phyloP scores from a whole-genome alignment of 53 echinoderm and acorn worm species.

The Apostichopus leukothele region DNA sequence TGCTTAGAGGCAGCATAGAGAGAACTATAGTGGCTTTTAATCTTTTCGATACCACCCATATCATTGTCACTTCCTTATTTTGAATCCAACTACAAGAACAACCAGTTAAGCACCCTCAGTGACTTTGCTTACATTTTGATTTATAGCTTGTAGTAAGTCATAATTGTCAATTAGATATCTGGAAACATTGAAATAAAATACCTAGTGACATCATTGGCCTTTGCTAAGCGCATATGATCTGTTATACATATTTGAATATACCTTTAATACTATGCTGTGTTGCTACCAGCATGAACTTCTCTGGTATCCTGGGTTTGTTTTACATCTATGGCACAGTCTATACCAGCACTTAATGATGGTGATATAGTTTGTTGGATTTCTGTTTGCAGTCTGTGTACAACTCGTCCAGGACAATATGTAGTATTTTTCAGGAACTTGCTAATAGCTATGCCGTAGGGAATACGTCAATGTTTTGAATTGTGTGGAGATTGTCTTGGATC shows the following conservation, averaged over 20 bases:
- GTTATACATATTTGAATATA: not conserved
- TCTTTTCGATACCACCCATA: no score
- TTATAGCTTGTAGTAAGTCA: not conserved
- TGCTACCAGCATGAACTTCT: constrained; percentile 11
- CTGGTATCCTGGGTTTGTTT: not conserved
- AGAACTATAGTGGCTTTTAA: no score
- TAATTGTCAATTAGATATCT: not conserved
- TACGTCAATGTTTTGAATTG: not conserved
- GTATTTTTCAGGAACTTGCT: not conserved
- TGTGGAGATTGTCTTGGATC: not conserved
- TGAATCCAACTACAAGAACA: no score
- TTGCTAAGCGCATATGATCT: not conserved
- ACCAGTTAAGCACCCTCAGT: no score
- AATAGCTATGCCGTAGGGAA: not conserved
- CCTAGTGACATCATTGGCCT: constrained; percentile 21
- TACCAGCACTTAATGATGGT: not conserved
- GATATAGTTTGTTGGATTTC: not conserved
- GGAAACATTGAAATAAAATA: not conserved
- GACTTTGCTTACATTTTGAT: not conserved
- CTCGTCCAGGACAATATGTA: not conserved
- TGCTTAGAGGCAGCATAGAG: no score
- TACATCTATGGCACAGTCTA: not conserved
- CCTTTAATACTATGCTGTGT: constrained; percentile 1
- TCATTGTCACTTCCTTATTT: no score
- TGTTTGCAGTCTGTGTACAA: not conserved